Base-by-base conservation (phyloP, 2,888 invertebrate species). In the Xylocampa areola region DNA sequence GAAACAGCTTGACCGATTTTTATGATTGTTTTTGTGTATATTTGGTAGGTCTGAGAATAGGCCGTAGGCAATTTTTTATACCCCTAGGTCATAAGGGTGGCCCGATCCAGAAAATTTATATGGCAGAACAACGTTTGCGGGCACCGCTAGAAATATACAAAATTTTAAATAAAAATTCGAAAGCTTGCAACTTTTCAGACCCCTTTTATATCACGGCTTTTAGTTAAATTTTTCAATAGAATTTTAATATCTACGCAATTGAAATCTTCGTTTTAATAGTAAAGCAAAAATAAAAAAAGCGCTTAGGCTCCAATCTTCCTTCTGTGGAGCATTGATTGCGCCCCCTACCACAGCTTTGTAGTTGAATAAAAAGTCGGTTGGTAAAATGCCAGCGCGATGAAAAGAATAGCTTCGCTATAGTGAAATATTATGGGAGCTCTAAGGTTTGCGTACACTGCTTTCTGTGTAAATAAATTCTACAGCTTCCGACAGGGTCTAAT, bases 321-420 rank as follows among this genome's bases (percentile, higher is more conserved):
- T 85, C 84, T 80, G 79, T 79, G 75, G 76, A 85, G 85, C 91
- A 91, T 91, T 89, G 91, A 92, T 92, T 91, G 90, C 86, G 77
- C 82, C 83, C 81, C 83, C 82, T 65, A 76, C 85, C 82, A 84
- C 81, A 80, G 83, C 84, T 85, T 84, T 88, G 86, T 89, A 86
- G 84, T 87, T 85, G 81, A 87, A 89, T 90, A 91, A 91, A 90
- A 90, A 89, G 84, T 79, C 84, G 81, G 81, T 91, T 92, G 92
- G 90, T 90, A 89, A 83, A 87, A 90, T 91, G 91, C 91, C 91
- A 92, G 84, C 71, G 68, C 80, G 81, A 85, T 88, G 88, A 87
- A 90, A 90, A 90, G 87, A 91, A 90, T 89, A 82, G 82, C 79
- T 82, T 74, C 63, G 77, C 78, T 85, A 81, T 87, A 84, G 71